Evolutionary conservation across 2,113 vertebrate genomes (phyloP).

Genomic region (Amblyopsis rosae): DNA sequence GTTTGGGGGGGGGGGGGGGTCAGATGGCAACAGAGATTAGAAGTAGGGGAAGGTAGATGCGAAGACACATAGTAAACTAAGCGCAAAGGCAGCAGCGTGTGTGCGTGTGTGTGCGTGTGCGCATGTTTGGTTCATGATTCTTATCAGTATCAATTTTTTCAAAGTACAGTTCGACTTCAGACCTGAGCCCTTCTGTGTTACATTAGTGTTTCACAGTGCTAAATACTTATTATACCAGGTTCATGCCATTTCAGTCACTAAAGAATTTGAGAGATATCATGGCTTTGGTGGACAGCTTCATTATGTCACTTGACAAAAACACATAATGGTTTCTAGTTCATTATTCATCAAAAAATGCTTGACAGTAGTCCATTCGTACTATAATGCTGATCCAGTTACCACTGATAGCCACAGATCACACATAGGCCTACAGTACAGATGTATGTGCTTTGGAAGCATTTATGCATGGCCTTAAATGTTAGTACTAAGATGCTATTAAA

Average conservation of each 20-base stretch:
- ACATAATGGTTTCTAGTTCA: neutral
- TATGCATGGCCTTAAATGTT: slow-evolving; percentile 25
- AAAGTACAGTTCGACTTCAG: too few species aligned
- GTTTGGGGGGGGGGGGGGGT: slow-evolving; percentile 18
- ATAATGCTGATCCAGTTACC: slow-evolving; percentile 74
- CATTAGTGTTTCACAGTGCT: too few species aligned
- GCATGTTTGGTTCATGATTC: too few species aligned
- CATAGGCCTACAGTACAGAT: slow-evolving; percentile 49
- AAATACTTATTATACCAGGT: too few species aligned
- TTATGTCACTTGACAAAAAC: neutral
- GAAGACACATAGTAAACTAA: neutral
- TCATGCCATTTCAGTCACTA: too few species aligned
- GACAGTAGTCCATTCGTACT: slow-evolving; percentile 70
- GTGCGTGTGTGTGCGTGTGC: too few species aligned
- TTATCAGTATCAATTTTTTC: too few species aligned
- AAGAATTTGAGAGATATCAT: too few species aligned
- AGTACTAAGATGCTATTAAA: slow-evolving; percentile 23
- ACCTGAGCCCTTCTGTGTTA: too few species aligned
- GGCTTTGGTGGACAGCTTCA: too few species aligned
- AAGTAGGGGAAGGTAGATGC: neutral
- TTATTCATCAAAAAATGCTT: slow-evolving; percentile 41
- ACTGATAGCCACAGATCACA: slow-evolving; percentile 56
- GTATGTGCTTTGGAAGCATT: slow-evolving; percentile 43
- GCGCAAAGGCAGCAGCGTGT: too few species aligned
- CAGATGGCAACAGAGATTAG: neutral